Evolutionary conservation across 2,888 invertebrate species (phyloP), one percentile per base, ranked within the genome.

Genomic region (Hypsopygia costalis): DNA sequence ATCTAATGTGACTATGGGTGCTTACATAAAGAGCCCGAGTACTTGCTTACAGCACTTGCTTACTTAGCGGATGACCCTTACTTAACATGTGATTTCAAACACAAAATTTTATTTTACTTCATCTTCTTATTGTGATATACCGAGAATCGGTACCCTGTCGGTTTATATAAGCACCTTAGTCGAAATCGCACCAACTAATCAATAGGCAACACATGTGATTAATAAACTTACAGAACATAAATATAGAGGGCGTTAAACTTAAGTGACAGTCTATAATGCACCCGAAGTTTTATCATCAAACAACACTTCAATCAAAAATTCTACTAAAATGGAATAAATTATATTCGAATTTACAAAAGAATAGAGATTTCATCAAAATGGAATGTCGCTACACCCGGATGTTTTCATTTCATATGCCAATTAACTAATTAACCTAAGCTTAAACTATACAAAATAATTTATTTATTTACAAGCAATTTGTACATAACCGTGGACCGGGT

Each of bases 281-380:
- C 85, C 78, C 82, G 76, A 81, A 74, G 55, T 62, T 64, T 65
- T 63, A 65, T 62, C 60, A 61, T 51, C 77, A 77, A 80, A 81
- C 80, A 75, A 70, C 77, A 74, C 72, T 56, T 73, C 69, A 67
- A 70, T 70, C 66, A 57, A 56, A 76, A 79, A 81, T 81, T 82
- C 74, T 73, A 71, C 82, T 85, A 82, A 67, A 25, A 72, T 70
- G 68, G 62, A 73, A 85, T 85, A 86, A 85, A 81, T 86, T 83
- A 86, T 76, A 78, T 72, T 72, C 69, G 56, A 73, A 69, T 69
- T 70, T 69, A 73, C 62, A 71, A 71, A 69, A 67, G 68, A 67
- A 63, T 60, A 65, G 58, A 51, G 46, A 44, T 59, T 58, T 47
- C 58, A 51, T 55, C 50, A 52, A 61, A 66, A 71, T 65, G 73